phyloP scores from a whole-genome alignment of 2,888 invertebrate species.

The Heliconius erato region DNA sequence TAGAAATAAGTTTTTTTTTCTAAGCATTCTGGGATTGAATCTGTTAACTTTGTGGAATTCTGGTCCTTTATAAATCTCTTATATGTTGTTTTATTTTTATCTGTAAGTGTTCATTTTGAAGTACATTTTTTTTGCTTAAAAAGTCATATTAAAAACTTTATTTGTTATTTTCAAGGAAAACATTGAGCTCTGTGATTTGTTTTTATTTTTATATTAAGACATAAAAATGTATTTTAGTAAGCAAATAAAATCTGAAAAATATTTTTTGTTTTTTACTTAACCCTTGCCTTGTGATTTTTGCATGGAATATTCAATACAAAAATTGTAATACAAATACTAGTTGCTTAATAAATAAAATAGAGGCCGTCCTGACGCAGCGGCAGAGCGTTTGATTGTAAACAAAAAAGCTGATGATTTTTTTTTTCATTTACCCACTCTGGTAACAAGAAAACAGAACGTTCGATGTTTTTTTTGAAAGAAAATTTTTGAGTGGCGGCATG shows the following conservation, averaged over 20 bases:
- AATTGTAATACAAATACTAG: no score
- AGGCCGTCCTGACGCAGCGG: no score
- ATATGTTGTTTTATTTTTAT: neutral
- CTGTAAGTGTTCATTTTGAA: slow-evolving; percentile 9
- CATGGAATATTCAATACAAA: no score
- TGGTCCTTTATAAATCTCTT: neutral
- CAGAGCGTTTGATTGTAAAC: no score
- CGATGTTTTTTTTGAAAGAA: no score
- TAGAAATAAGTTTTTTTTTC: neutral
- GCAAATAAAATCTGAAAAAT: neutral
- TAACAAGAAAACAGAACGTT: no score
- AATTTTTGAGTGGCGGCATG: no score
- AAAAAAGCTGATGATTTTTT: no score
- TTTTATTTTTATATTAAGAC: slow-evolving; percentile 8
- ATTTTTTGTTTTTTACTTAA: neutral
- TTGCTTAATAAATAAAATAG: no score
- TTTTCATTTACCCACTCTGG: no score
- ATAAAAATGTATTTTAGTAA: neutral
- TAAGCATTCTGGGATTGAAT: neutral
- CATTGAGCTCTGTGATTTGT: slow-evolving; percentile 20
- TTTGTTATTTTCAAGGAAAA: neutral
- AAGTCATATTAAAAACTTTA: neutral
- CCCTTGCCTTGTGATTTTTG: no score
- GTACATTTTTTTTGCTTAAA: neutral
- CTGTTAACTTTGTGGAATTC: neutral